Percentiles rank a stretch among this genome's conserved stretches.
Evolutionary conservation across 2,113 vertebrate species (phyloP).

Genomic region (Hydropotes inermis): DNA sequence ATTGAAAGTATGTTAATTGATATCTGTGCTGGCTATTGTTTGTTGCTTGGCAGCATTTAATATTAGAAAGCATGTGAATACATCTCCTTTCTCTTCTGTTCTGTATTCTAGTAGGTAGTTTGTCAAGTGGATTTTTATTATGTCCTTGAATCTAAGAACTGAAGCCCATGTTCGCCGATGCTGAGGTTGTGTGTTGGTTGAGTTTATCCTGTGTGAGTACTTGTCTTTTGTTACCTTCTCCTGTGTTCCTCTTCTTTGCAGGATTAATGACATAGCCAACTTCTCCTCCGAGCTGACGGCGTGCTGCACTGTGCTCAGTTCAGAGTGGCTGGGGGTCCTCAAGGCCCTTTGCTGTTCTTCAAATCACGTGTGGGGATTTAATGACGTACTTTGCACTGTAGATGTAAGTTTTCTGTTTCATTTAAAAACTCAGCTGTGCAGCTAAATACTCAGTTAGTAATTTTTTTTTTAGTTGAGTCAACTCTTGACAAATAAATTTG

Average conservation of each 20-base stretch:
- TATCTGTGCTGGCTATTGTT: not conserved
- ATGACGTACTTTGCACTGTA: conserved; percentile 83
- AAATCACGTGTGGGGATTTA: conserved; percentile 84
- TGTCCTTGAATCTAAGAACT: not conserved
- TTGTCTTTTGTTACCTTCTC: not conserved
- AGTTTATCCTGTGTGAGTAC: rapidly evolving
- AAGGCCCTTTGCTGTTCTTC: conserved; percentile 85
- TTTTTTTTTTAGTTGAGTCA: not conserved
- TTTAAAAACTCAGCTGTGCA: not conserved
- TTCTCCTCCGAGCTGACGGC: conserved; percentile 79
- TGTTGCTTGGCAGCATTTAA: not conserved
- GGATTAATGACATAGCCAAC: conserved; percentile 81
- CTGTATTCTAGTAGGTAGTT: not conserved
- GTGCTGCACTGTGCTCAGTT: conserved; percentile 82
- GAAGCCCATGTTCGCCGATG: not conserved
- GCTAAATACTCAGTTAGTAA: not conserved
- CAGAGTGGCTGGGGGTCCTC: conserved; percentile 80
- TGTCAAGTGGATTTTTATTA: not conserved
- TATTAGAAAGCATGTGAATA: not conserved
- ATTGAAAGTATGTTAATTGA: not conserved
- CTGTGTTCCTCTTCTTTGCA: not conserved
- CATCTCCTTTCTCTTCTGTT: not conserved
- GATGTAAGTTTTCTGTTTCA: conserved; percentile 77
- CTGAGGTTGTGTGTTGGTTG: not conserved
- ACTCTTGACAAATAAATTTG: not conserved